phyloP scores from a whole-genome alignment of 1,140 invertebrate species.

The Pogonomyrmex barbatus region DNA sequence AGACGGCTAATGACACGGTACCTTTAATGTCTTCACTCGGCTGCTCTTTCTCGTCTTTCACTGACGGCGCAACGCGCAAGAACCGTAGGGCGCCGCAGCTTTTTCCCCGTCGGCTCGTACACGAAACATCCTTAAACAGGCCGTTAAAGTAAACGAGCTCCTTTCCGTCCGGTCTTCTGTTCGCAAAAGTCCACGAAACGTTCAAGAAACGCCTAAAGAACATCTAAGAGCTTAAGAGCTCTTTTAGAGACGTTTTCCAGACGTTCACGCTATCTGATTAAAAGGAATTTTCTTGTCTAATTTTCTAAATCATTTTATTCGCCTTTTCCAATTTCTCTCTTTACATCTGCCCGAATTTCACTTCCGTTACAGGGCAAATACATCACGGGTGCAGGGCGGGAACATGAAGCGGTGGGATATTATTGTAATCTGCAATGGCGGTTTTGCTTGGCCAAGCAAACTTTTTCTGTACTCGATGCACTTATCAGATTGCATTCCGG shows the following conservation, averaged over 20 bases:
- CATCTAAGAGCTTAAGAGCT: background rate
- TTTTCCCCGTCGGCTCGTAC: background rate
- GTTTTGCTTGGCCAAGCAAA: slow-evolving; percentile 47
- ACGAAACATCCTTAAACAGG: slow-evolving; percentile 31
- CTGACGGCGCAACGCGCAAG: slow-evolving; percentile 6
- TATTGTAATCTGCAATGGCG: slow-evolving; percentile 56
- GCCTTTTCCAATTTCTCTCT: background rate
- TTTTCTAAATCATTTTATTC: background rate
- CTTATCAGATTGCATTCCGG: slow-evolving; percentile 64
- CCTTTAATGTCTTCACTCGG: slow-evolving; percentile 72
- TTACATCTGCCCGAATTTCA: background rate
- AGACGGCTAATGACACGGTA: slow-evolving; percentile 66
- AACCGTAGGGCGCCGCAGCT: slow-evolving; percentile 5
- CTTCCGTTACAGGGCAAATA: slow-evolving; percentile 29
- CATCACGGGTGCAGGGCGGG: slow-evolving; percentile 12
- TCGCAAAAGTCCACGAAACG: background rate
- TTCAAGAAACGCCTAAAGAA: background rate
- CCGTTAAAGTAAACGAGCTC: slow-evolving; percentile 42
- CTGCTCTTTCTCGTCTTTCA: slow-evolving; percentile 61
- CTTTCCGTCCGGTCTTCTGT: background rate
- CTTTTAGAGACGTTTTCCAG: background rate
- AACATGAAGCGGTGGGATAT: background rate
- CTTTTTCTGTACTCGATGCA: slow-evolving; percentile 15
- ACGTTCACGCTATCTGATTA: background rate
- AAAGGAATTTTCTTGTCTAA: background rate